Base-by-base conservation (phyloP, 2,888 invertebrate species). In the Diogma glabrata region DNA sequence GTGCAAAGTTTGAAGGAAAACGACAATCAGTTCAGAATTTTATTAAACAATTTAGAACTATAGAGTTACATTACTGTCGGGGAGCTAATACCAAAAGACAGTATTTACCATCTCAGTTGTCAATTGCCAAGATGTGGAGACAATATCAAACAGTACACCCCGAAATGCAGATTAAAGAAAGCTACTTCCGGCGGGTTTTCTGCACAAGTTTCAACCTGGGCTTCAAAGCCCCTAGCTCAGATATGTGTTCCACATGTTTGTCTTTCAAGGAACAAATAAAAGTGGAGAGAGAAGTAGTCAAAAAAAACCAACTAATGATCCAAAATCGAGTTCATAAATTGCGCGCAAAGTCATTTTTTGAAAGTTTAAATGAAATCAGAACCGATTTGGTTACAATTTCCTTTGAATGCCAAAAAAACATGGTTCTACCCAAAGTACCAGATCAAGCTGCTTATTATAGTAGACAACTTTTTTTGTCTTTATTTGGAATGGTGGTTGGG, bases 391-490 rank as follows among this genome's bases (percentile, higher is more conserved):
- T 40, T 28, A 38, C 19, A 17, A 17, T 40, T 24, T 43, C 26
- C 4, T 49, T 49, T 46, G 51, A 51, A 17, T 46, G 51, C 17
- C 47, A 47, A 16, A 46, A 51, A 36, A 51, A 47, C 33, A 36
- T 50, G 26, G 36, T 38, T 8, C 38, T 51, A 9, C 47, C 38
- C 3, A 51, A 24, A 38, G 47, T 51, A n/a, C 23, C 24, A 22
- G 51, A 51, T 14, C 51, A 51, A 20, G 33, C 51, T 16, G 36
- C 47, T 16, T 47, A 51, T 51, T 47, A 47, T 22, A 33, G 24
- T 12, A 14, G 47, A 16, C 51, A 51, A 16, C 14, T 47, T 3
- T 47, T 47, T 51, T 16, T 23, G 10, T 51, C 47, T 33, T 38
- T 38, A 47, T 51, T 46, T 51, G 28, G 28, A 3, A 36, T 51